A percentile compares a stretch with the other conserved stretches of the same genome.
phyloP scores from a whole-genome alignment of 2,888 invertebrate species.

The Mimas tiliae region DNA sequence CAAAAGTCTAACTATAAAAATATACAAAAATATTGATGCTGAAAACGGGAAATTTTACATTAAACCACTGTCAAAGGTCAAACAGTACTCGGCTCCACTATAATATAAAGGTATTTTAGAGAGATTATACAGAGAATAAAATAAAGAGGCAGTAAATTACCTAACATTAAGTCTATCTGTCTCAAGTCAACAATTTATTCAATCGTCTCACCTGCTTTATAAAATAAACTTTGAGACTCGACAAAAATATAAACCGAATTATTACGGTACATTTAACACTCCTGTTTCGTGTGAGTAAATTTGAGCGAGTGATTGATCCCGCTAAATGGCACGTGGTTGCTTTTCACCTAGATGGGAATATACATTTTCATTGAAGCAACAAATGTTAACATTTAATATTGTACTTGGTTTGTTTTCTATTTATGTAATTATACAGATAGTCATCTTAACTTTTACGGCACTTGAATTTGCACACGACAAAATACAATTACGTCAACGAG shows the following conservation, averaged over 20 bases:
- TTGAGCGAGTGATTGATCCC: conserved; percentile 58
- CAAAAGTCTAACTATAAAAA: background rate
- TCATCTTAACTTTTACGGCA: background rate
- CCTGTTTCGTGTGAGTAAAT: conserved; percentile 48
- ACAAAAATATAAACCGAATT: conserved; percentile 47
- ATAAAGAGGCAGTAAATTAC: conserved; percentile 9
- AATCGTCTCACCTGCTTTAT: conserved; percentile 18
- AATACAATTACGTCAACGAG: conserved; percentile 24
- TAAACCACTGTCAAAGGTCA: background rate
- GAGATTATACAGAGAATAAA: background rate
- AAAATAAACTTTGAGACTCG: conserved; percentile 38
- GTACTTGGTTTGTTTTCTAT: background rate
- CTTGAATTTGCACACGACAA: conserved; percentile 20
- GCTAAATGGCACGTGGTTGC: conserved; percentile 54
- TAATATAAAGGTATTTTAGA: background rate
- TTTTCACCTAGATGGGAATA: conserved; percentile 34
- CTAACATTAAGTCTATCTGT: conserved; percentile 14
- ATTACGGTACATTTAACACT: conserved; percentile 55
- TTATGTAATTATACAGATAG: background rate
- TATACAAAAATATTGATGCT: background rate
- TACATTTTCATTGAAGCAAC: background rate
- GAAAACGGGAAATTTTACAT: background rate
- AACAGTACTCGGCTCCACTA: background rate
- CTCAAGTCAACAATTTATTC: conserved; percentile 21
- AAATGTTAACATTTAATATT: background rate